Conservation (phyloP, 2,888 invertebrate genomes). For the Scelioninae gen. 2 region DNA sequence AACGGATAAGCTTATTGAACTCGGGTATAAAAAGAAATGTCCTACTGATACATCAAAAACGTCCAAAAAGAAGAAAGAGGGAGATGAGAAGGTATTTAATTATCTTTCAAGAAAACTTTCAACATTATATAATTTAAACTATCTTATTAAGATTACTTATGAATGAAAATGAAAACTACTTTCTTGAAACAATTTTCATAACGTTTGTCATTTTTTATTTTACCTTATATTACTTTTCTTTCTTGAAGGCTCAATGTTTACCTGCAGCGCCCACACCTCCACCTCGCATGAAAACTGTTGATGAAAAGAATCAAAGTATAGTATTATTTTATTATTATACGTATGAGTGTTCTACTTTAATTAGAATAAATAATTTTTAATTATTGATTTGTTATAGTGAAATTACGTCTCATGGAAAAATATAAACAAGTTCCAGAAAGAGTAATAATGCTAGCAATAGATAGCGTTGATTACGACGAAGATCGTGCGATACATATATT, state of each 20-base stretch:
- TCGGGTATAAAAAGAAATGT: slow-evolving; percentile 90
- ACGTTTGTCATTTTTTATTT: no score
- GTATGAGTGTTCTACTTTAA: not conserved
- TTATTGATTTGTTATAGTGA: slow-evolving; percentile 78
- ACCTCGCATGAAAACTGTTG: slow-evolving; percentile 81
- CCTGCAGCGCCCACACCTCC: slow-evolving; percentile 75
- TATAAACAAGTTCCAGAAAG: slow-evolving; percentile 87
- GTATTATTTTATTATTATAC: slow-evolving; percentile 6
- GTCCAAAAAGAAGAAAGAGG: slow-evolving; percentile 76
- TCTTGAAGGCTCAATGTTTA: slow-evolving; percentile 42
- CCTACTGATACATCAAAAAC: slow-evolving; percentile 78
- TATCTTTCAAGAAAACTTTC: no score
- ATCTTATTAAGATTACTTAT: no score
- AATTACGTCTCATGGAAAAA: slow-evolving; percentile 81
- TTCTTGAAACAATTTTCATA: no score
- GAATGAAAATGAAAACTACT: no score
- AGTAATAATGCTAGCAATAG: slow-evolving; percentile 89
- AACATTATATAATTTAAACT: no score
- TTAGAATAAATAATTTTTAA: slow-evolving; percentile 19
- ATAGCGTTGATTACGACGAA: slow-evolving; percentile 91
- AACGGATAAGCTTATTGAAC: slow-evolving; percentile 85
- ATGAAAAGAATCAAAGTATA: slow-evolving; percentile 84
- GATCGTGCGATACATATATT: slow-evolving; percentile 88
- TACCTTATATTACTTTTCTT: no score
- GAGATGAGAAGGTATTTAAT: slow-evolving; percentile 71